Evolutionary conservation across 1,140 invertebrate genomes (phyloP).

Genomic region (Oryzaephilus surinamensis): DNA sequence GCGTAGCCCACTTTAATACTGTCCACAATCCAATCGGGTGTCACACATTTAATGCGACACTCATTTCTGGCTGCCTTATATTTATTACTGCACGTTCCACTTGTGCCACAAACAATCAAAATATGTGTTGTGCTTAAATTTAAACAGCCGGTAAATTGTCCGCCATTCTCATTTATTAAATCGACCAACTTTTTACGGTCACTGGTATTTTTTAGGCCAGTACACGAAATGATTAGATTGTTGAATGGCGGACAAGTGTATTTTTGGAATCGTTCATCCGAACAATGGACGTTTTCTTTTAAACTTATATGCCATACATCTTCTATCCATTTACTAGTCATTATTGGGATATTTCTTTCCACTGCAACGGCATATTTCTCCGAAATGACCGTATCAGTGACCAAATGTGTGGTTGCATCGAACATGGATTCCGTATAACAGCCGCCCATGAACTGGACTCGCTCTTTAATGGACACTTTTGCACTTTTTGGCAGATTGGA

Average conservation of each 20-base stretch:
- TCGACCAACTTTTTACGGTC: conserved; percentile 61
- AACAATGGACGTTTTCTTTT: conserved; percentile 48
- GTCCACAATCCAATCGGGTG: conserved; percentile 65
- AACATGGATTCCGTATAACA: conserved; percentile 59
- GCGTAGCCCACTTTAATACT: conserved; percentile 63
- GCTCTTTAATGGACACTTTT: conserved; percentile 57
- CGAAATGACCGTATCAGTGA: conserved; percentile 62
- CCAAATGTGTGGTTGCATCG: conserved; percentile 67
- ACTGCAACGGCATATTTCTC: conserved; percentile 69
- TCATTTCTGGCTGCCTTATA: conserved; percentile 63
- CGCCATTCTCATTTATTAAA: conserved; percentile 63
- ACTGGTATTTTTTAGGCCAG: conserved; percentile 49
- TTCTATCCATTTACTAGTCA: conserved; percentile 68
- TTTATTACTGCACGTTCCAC: conserved; percentile 64
- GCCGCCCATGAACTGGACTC: conserved; percentile 76
- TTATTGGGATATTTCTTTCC: conserved; percentile 57
- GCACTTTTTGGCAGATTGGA: conserved; percentile 52
- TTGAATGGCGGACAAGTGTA: conserved; percentile 69
- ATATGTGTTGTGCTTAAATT: conserved; percentile 43
- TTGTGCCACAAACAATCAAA: conserved; percentile 36
- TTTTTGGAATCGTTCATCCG: conserved; percentile 51
- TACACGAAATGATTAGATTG: conserved; percentile 67
- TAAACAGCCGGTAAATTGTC: conserved; percentile 44
- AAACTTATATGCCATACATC: conserved; percentile 65
- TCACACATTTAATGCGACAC: conserved; percentile 59